Evolutionary conservation across 2,113 vertebrate genomes (phyloP), one percentile per base, ranked within the genome.

Genomic region (Myrmophylax atrothorax): DNA sequence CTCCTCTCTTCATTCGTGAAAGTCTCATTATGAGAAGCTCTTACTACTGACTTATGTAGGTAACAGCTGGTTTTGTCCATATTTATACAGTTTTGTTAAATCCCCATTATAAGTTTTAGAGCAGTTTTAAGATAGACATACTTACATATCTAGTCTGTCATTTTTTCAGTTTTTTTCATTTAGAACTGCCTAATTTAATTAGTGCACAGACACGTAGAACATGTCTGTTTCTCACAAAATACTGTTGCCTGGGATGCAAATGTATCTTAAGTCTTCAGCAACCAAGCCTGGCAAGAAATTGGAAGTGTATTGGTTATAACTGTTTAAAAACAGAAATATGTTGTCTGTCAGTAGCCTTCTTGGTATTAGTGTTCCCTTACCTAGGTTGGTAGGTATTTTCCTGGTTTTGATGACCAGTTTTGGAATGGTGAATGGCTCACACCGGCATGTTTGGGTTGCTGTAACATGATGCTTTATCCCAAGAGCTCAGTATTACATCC

Each of bases 1-100:
- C 95, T 97, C 77, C 93, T 96, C 78, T 58, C 90, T 98, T 97
- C 37, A 75, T 93, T 97, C 14, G 66, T 96, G 92, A 68, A 96
- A 97, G 91, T 97, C 67, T 31, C 76, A 53, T 96, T 96, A 88
- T 40, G 40, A 83, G 76, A 88, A 95, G 56, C 60, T 95, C 92
- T 96, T 69, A 66, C 78, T 93, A 38, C 89, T 96, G 89, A 44
- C 63, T 95, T 93, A 55, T 67, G 49, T 70, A 96, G 86, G 82
- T 93, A 96, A 69, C 55, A 74, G 24, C 9, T 4, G 15, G 14
- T 89, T 96, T 95, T 84, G 64, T 63, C 49, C 2, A 2, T 80
- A 47, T 81, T 66, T 63, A 19, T 25, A 12, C 12, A 49, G 33
- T 31, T 77, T 37, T 59, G 26, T 79, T 58, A 84, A 67, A 46